A percentile compares a stretch with the other conserved stretches of the same genome.
phyloP scores from a whole-genome alignment of 1,140 invertebrate genomes.

The Zaprionus taronus region DNA sequence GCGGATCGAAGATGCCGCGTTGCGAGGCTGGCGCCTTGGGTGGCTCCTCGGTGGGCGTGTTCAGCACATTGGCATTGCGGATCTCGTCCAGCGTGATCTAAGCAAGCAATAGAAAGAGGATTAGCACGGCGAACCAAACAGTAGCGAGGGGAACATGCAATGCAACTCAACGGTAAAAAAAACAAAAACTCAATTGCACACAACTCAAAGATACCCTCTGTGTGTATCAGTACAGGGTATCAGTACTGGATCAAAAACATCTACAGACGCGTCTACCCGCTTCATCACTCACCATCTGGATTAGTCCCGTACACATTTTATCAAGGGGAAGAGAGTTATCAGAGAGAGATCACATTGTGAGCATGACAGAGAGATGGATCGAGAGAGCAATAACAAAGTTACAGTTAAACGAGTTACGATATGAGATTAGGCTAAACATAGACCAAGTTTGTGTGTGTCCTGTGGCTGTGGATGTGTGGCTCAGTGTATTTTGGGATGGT shows the following conservation, averaged over 20 bases:
- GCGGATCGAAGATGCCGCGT: slow-evolving; percentile 90
- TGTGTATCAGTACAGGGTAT: background rate
- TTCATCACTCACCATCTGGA: slow-evolving; percentile 72
- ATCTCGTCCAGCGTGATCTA: slow-evolving; percentile 87
- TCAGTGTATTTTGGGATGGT: slow-evolving; percentile 15
- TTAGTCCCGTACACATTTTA: slow-evolving; percentile 35
- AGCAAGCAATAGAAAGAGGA: background rate
- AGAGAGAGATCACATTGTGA: slow-evolving; percentile 45
- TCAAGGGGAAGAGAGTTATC: slow-evolving; percentile 4
- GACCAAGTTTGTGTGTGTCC: slow-evolving; percentile 9
- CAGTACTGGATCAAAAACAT: background rate
- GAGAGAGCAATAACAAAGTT: slow-evolving; percentile 62
- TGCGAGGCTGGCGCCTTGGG: slow-evolving; percentile 68
- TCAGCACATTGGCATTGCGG: slow-evolving; percentile 84
- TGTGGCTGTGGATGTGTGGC: background rate
- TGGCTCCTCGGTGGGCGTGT: slow-evolving; percentile 82
- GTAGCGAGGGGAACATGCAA: slow-evolving; percentile 26
- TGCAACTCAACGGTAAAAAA: slow-evolving; percentile 24
- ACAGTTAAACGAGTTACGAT: slow-evolving; percentile 12
- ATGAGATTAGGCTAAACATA: slow-evolving; percentile 3
- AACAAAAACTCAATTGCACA: slow-evolving; percentile 4
- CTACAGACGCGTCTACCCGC: slow-evolving; percentile 25
- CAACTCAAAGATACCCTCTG: slow-evolving; percentile 6
- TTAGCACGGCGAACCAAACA: slow-evolving; percentile 1
- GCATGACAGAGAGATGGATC: slow-evolving; percentile 71